These are phyloP conservation scores for Archilochus colubris DNA, from an alignment of 2,113 vertebrate genomes.

Conservation along the genomic window DNA sequence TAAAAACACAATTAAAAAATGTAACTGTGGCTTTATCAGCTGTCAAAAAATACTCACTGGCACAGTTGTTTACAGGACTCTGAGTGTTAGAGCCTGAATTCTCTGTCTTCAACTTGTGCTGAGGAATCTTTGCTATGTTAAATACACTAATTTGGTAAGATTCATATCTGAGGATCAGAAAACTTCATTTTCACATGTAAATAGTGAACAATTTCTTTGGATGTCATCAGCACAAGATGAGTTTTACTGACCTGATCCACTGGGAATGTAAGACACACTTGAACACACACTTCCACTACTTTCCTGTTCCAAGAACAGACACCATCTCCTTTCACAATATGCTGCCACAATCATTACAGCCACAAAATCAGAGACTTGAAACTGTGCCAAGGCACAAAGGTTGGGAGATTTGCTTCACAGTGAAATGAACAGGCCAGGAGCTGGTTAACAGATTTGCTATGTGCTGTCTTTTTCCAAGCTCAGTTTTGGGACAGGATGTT, in stretches of 20 bases:
- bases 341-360: fast-evolving
- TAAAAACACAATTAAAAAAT: neutral
- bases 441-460: neutral
- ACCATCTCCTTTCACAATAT: neutral
- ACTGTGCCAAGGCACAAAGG: neutral
- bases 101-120: neutral
- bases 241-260: neutral
- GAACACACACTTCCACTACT: neutral
- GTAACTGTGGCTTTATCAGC: neutral
- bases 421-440: neutral
- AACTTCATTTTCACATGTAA: neutral
- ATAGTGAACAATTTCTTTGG: neutral
- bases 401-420: neutral
- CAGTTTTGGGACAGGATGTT: neutral
- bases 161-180: neutral
- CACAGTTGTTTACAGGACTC: neutral
- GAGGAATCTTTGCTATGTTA: neutral
- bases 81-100: neutral
- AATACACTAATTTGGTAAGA: neutral
- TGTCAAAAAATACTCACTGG: neutral
- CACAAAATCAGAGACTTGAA: neutral
- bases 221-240: neutral
- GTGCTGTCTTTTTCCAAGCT: neutral
- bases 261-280: neutral
- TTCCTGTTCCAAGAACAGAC: neutral